Conservation (phyloP, 2,888 invertebrate genomes). For the Tetheella fluctuosa region DNA sequence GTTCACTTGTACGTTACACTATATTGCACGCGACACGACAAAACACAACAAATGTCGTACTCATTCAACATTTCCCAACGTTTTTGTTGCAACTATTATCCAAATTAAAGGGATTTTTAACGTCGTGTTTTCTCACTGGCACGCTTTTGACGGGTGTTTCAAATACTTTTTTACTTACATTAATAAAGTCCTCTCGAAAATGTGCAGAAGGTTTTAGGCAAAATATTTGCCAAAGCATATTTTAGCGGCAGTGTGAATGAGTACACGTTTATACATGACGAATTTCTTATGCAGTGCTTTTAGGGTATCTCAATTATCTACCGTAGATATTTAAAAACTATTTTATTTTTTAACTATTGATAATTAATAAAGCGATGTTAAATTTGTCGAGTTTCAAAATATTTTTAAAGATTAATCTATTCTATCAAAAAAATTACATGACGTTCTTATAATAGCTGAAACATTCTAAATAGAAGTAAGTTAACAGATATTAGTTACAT, state of each 20-base stretch:
- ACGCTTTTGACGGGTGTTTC: conserved; percentile 3
- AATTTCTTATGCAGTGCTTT: background rate
- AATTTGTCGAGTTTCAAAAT: too few species aligned
- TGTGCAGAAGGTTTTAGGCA: background rate
- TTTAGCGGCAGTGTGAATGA: background rate
- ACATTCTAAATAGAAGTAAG: too few species aligned
- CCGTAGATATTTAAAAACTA: too few species aligned
- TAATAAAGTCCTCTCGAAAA: background rate
- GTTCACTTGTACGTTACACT: background rate
- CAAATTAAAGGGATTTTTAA: conserved; percentile 6
- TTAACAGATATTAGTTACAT: too few species aligned
- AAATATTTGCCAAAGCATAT: conserved; percentile 7
- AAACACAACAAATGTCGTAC: background rate
- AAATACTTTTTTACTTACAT: conserved; percentile 5
- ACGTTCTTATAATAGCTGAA: too few species aligned
- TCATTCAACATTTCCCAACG: background rate
- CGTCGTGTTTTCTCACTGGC: background rate
- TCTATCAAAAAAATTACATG: too few species aligned
- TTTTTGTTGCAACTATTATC: background rate
- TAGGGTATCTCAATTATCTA: too few species aligned
- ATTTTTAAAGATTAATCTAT: too few species aligned
- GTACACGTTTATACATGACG: background rate
- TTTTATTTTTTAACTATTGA: too few species aligned
- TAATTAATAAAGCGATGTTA: too few species aligned
- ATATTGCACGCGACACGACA: background rate